A percentile compares a stretch with the other conserved stretches of the same genome.
Conservation (phyloP, 1,140 invertebrate genomes). For the Drosophila cardini region DNA sequence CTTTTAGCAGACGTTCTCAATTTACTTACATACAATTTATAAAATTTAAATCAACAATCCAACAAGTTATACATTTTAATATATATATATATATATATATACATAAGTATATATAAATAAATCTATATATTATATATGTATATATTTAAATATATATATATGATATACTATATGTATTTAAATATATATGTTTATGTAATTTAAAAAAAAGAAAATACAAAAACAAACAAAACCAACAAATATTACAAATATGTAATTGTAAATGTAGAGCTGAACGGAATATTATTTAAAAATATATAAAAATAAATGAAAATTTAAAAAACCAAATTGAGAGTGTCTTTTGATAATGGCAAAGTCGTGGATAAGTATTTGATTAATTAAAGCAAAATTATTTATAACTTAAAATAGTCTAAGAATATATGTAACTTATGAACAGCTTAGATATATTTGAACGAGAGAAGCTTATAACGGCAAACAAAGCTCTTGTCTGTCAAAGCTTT, state of each 20-base stretch:
- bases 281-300: constrained; percentile 77
- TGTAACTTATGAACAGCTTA: no score
- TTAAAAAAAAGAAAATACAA: constrained; percentile 54
- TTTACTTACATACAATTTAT: constrained; percentile 48
- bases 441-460: no score
- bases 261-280: constrained; percentile 82
- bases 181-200: constrained; percentile 71
- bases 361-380: background rate
- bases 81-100: constrained; percentile 75
- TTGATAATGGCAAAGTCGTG: background rate
- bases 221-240: constrained; percentile 57
- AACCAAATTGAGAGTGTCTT: constrained; percentile 36
- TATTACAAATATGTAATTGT: constrained; percentile 81
- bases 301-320: constrained; percentile 69
- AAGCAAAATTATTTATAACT: no score
- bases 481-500: constrained; percentile 1
- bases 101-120: constrained; percentile 70
- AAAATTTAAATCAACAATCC: constrained; percentile 47
- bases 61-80: constrained; percentile 79
- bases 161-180: constrained; percentile 62
- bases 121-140: constrained; percentile 54
- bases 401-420: no score
- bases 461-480: background rate
- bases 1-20: constrained; percentile 64
- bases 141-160: constrained; percentile 59